phyloP scores from a whole-genome alignment of 2,113 vertebrate species.

The Clarias magur region DNA sequence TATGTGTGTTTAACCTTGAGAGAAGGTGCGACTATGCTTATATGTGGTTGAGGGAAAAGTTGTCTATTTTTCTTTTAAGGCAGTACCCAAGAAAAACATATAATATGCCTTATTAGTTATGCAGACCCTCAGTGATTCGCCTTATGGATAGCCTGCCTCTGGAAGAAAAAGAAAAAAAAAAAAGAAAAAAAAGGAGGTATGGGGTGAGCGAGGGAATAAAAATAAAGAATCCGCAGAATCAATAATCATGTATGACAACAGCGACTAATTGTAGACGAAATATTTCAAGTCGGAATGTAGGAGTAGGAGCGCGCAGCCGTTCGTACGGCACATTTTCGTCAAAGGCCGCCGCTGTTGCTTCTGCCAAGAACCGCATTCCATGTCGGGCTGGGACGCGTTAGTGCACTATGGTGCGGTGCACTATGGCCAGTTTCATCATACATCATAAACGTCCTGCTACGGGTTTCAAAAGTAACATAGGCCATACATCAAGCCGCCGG shows the following conservation, averaged over 20 bases:
- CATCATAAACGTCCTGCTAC: conserved; percentile 44
- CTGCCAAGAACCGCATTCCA: conserved; percentile 59
- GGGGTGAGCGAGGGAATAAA: conserved; percentile 11
- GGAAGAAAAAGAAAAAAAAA: conserved; percentile 3
- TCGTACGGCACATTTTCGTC: conserved; percentile 47
- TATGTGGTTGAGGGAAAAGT: conserved; percentile 35
- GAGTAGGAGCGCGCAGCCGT: conserved; percentile 43
- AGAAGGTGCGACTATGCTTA: conserved; percentile 35
- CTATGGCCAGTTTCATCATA: conserved; percentile 43
- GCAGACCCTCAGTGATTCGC: conserved; percentile 33
- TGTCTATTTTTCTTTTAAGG: conserved; percentile 56
- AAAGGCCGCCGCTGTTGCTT: conserved; percentile 55
- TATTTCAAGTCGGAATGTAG: conserved; percentile 59
- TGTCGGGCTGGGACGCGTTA: conserved; percentile 33
- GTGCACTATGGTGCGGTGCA: conserved; percentile 31
- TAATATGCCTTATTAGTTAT: conserved; percentile 46
- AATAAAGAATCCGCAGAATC: conserved; percentile 43
- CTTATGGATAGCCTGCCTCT: conserved; percentile 36
- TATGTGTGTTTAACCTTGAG: conserved; percentile 41
- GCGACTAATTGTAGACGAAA: conserved; percentile 57
- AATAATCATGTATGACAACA: conserved; percentile 62
- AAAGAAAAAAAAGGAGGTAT: background rate
- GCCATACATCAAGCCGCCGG: conserved; percentile 46
- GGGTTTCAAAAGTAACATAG: conserved; percentile 46
- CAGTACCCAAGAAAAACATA: conserved; percentile 51